These are phyloP conservation scores for Himalopsyche phryganea DNA, from an alignment of 1,140 invertebrate genomes.

Conservation along the genomic window DNA sequence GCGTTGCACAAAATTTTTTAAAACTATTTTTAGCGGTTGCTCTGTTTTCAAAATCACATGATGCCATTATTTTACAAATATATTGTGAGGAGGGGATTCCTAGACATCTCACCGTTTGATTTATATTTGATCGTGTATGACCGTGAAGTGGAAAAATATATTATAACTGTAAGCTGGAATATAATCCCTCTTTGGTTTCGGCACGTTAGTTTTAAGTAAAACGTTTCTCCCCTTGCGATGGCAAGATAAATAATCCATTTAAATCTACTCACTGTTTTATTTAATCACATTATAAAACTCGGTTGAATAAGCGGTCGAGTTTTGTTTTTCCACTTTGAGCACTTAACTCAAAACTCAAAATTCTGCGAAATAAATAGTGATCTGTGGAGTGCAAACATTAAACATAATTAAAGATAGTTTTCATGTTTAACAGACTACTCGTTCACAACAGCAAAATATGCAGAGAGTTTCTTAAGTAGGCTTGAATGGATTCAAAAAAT, in stretches of 20 bases:
- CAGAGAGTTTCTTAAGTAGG: no score
- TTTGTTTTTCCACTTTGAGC: slow-evolving; percentile 9
- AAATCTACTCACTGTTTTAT: slow-evolving; percentile 8
- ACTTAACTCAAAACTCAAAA: no score
- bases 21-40: no score
- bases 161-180: slow-evolving; percentile 23
- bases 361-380: no score
- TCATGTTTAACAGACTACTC: no score
- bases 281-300: slow-evolving; percentile 13
- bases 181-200: slow-evolving; percentile 17
- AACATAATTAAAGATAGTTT: no score
- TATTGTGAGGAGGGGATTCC: not conserved
- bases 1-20: no score
- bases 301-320: slow-evolving; percentile 5
- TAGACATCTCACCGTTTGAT: slow-evolving; percentile 16
- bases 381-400: no score
- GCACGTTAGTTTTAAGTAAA: slow-evolving; percentile 24
- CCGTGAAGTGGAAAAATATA: slow-evolving; percentile 33
- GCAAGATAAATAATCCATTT: slow-evolving; percentile 28
- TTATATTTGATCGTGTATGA: slow-evolving; percentile 28
- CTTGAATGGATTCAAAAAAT: no score
- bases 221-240: slow-evolving; percentile 8
- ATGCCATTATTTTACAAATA: no score
- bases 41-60: no score
- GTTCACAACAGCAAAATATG: no score